These are phyloP conservation scores for Rhamnusium bicolor DNA, from an alignment of 2,888 invertebrate genomes.

Conservation along the genomic window DNA sequence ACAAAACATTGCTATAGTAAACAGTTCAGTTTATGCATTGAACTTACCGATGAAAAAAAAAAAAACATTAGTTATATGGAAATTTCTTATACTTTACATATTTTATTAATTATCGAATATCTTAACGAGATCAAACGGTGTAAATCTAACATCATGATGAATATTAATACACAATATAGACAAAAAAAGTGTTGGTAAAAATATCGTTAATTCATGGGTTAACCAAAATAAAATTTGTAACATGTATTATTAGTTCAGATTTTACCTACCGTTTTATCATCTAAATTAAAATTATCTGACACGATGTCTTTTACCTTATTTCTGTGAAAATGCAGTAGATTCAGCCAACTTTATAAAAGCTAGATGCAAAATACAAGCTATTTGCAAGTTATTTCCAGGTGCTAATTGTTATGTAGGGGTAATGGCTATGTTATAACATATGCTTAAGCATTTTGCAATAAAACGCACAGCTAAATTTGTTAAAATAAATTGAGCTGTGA, in stretches of 20 bases:
- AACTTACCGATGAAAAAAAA: too few species aligned
- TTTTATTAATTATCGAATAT: too few species aligned
- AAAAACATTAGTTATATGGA: too few species aligned
- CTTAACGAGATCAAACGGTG: too few species aligned
- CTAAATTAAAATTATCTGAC: neutral
- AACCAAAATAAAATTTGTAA: neutral
- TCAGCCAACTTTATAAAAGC: slow-evolving; percentile 6
- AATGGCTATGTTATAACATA: neutral
- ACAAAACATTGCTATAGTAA: too few species aligned
- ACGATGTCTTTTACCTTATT: slow-evolving; percentile 11
- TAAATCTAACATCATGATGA: too few species aligned
- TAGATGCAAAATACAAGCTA: neutral
- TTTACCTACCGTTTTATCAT: neutral
- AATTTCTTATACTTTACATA: too few species aligned
- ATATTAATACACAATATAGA: too few species aligned
- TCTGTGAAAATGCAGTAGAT: neutral
- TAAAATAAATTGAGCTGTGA: too few species aligned
- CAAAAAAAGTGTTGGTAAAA: too few species aligned
- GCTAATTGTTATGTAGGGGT: neutral
- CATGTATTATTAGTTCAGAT: neutral
- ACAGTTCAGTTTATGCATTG: too few species aligned
- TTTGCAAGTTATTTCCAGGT: neutral
- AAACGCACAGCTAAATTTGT: neutral
- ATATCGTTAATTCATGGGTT: neutral
- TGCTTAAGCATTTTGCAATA: neutral